Base-by-base conservation (phyloP, 2,113 vertebrate genomes). In the Taurulus bubalis region DNA sequence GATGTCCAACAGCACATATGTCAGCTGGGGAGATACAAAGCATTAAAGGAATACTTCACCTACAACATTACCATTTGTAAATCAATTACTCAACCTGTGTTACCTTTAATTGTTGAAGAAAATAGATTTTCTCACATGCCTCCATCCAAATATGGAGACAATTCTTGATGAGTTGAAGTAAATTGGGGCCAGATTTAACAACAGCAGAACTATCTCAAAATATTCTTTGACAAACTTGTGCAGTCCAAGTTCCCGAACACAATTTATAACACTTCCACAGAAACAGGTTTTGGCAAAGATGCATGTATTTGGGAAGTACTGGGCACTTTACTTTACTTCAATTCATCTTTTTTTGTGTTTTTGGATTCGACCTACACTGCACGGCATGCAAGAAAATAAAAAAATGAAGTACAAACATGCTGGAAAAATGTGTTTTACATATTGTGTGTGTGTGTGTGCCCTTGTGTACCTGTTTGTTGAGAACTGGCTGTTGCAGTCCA, bases 1-100 rank as follows among this genome's bases (percentile, higher is more conserved):
- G 53, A 97, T 96, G 87, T 99, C 97, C 93, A 99, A 85, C n/a
- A 99, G 95, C 82, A 98, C 96, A 0, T 99, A 99, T 8, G 98
- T 98, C 83, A 99, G 90, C 98, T 99, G 92, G 80, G 93, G 70
- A 28, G 18, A 77, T 45, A 10, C 78, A 85, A 65, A 75, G 45
- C 9, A 45, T 30, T 15, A 62, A 59, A 16, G 8, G 4, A 56
- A 56, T 56, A 26, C 53, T 26, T 53, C 8, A 53, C 49, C n/a
- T 28, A 30, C 53, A 56, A 9, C 2, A n/a, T 53, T 6, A 9
- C 24, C 51, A 11, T 53, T 53, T 53, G 22, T n/a, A 53, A n/a
- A 53, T 14, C n/a, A n/a, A 26, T 24, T n/a, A 26, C n/a, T 55
- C 10, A 55, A 26, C 53, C 53, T 12, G n/a, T 26, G 53, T 55